phyloP scores from a whole-genome alignment of 2,888 invertebrate species.

The Dichetophora obliterata region DNA sequence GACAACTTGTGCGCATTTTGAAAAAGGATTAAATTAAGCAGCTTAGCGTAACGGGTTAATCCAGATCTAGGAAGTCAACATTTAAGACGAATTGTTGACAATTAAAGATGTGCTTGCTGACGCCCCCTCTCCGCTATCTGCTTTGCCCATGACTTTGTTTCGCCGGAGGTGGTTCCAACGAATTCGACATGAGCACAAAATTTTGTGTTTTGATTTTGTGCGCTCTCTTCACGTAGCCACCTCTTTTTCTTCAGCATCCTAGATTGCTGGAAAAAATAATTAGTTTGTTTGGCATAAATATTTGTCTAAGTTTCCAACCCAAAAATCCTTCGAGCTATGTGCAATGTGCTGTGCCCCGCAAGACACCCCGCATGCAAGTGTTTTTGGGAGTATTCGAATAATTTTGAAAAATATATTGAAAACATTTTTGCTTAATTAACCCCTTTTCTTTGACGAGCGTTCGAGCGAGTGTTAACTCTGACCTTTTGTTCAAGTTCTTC shows the following conservation, averaged over 20 bases:
- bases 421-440: slow-evolving; percentile 4
- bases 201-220: background rate
- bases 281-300: slow-evolving; percentile 27
- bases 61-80: background rate
- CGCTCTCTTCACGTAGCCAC: background rate
- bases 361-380: slow-evolving; percentile 6
- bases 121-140: background rate
- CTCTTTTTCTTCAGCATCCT: background rate
- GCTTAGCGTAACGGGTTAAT: slow-evolving; percentile 33
- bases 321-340: no score
- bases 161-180: no score
- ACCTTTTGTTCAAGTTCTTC: background rate
- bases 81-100: background rate
- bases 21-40: slow-evolving; percentile 48
- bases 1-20: background rate
- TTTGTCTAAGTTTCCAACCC: slow-evolving; percentile 7
- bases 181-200: background rate
- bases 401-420: background rate
- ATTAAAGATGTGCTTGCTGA: background rate
- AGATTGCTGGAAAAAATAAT: slow-evolving; percentile 3
- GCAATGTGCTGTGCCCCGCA: background rate
- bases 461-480: background rate
- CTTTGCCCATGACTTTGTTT: background rate
- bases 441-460: background rate
- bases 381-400: background rate